Evolutionary conservation across 1,140 invertebrate genomes (phyloP), one percentile per base, ranked within the genome.

Genomic region (Sycophaga agraensis): DNA sequence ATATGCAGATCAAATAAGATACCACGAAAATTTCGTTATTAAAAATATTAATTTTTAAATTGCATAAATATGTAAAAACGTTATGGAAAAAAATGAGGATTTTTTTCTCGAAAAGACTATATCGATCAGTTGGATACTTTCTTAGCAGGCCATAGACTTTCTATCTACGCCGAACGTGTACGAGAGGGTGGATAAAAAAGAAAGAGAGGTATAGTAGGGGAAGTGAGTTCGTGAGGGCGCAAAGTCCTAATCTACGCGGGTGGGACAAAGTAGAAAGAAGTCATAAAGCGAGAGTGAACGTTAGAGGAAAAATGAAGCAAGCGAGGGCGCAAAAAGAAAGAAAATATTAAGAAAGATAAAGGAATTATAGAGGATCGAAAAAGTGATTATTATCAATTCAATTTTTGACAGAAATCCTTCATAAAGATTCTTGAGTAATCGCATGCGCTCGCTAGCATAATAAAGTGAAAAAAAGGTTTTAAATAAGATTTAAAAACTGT

Each of bases 121-220:
- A 56, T 56, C 21, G 42, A 46, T 56, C 54, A 56, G 2, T 12
- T 17, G n/a, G 42, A 46, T 28, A 42, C 26, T 45, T 31, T 51
- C 49, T 50, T 19, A 19, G 48, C 26, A 22, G 16, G 54, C 42
- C 16, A 42, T 43, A 46, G 40, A 45, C 35, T 56, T 56, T 56
- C 54, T 56, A 56, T 43, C 37, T 43, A 19, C 40, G 19, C 24
- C 21, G 34, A 54, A 40, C 16, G 17, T 16, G 19, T 12, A 40
- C 26, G 19, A 40, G 37, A 42, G 9, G 51, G n/a, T 14, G 51
- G 21, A 42, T 42, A 42, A 42, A 42, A 39, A 53, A 37, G 24
- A 26, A 40, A 22, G n/a, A 24, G 35, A 24, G 26, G 34, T 17
- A 31, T 31, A 31, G 6, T 9, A 35, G 35, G 21, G 11, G 26